phyloP scores from a whole-genome alignment of 1,140 invertebrate species.

The Bombus picipes region DNA sequence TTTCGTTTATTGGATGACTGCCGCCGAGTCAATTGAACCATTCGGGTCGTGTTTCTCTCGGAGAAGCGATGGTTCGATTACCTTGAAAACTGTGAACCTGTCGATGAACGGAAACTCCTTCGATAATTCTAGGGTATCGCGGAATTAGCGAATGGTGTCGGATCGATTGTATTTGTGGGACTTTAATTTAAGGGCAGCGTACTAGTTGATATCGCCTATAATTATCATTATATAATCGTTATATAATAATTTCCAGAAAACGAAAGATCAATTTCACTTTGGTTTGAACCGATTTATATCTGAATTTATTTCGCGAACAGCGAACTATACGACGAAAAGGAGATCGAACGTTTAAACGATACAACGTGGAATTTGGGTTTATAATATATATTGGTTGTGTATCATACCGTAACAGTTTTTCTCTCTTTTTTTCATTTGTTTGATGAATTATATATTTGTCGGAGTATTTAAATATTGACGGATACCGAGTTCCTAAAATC shows the following conservation, averaged over 20 bases:
- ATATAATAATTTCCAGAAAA: too few relatives aligned
- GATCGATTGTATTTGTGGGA: too few relatives aligned
- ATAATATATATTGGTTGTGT: not conserved
- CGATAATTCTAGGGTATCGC: not conserved
- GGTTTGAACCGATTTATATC: not conserved
- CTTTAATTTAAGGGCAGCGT: not conserved
- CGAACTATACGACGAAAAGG: not conserved
- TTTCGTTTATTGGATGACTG: constrained; percentile 17
- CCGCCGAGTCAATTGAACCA: not conserved
- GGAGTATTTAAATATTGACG: not conserved
- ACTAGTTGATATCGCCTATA: too few relatives aligned
- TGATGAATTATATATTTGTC: not conserved
- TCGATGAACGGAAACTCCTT: not conserved
- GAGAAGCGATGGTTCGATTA: not conserved
- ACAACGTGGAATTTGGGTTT: not conserved
- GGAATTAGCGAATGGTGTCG: not conserved
- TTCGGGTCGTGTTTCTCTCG: not conserved
- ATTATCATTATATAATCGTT: too few relatives aligned
- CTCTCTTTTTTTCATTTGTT: not conserved
- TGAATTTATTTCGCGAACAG: not conserved
- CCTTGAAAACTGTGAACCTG: not conserved
- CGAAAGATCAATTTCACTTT: too few relatives aligned
- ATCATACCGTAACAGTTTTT: not conserved
- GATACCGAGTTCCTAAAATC: not conserved
- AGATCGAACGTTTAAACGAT: not conserved